Conservation (phyloP, 2,797 vertebrate genomes). For the Remorina albescens region DNA sequence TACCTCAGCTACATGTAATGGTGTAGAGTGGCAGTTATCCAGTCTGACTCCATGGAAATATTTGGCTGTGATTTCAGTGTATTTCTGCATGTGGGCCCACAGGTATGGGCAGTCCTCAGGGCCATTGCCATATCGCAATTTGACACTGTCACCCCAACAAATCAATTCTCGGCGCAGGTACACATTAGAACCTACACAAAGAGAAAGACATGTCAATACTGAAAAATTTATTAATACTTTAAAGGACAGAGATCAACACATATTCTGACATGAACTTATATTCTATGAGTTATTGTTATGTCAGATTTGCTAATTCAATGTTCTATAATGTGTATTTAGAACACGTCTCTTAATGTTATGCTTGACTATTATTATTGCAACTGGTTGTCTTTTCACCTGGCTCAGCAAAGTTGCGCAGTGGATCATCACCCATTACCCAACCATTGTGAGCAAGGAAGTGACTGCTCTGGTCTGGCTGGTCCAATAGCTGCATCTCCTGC, state of each 20-base stretch:
- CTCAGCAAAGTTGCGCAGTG: constrained; percentile 95
- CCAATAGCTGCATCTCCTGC: constrained; percentile 88
- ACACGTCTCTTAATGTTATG: background rate
- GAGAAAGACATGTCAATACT: constrained; percentile 11
- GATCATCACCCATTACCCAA: constrained; percentile 98
- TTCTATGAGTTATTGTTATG: background rate
- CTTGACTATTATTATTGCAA: background rate
- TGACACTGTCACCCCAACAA: constrained; percentile 97
- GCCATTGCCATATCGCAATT: constrained; percentile 92
- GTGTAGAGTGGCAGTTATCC: constrained; percentile 98
- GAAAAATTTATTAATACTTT: constrained; percentile 36
- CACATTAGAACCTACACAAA: constrained; percentile 86
- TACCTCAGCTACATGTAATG: constrained; percentile 97
- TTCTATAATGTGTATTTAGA: background rate
- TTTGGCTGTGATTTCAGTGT: constrained; percentile 93
- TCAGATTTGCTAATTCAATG: background rate
- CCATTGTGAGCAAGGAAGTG: constrained; percentile 96
- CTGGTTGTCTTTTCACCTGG: constrained; percentile 82
- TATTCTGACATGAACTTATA: background rate
- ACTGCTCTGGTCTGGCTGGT: constrained; percentile 86
- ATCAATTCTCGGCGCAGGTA: constrained; percentile 95
- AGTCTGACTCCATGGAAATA: constrained; percentile 93
- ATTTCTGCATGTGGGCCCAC: constrained; percentile 96
- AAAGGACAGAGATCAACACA: background rate
- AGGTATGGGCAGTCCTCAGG: constrained; percentile 95